phyloP scores from a whole-genome alignment of 2,888 invertebrate species.

The Pseudococcus jackbeardsleyi region DNA sequence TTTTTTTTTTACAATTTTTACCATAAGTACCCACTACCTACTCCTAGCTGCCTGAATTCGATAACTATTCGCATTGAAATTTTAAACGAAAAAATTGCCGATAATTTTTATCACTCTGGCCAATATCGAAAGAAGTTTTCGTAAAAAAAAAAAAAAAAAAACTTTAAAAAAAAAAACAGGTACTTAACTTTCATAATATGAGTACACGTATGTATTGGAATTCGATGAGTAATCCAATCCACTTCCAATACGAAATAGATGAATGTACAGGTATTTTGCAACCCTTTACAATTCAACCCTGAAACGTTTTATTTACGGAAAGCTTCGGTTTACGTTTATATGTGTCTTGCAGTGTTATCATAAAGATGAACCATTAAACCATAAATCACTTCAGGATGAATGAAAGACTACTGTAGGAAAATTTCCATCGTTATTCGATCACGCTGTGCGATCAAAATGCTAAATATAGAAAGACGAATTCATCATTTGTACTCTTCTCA shows the following conservation, averaged over 20 bases:
- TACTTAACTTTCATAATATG: too few species aligned
- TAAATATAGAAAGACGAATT: neutral
- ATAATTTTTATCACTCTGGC: too few species aligned
- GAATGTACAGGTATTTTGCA: neutral
- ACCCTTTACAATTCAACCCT: neutral
- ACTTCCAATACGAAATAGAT: too few species aligned
- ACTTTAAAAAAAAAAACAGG: too few species aligned
- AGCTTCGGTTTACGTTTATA: neutral
- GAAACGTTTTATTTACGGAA: slow-evolving; percentile 50
- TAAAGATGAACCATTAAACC: neutral
- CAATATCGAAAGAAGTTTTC: too few species aligned
- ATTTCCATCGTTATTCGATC: slow-evolving; percentile 3
- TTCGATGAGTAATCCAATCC: neutral
- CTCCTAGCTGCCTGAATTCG: too few species aligned
- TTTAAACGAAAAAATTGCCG: too few species aligned
- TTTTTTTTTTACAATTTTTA: too few species aligned
- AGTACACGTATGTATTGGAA: neutral
- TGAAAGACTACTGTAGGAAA: neutral
- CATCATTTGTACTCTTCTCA: neutral
- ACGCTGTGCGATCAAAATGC: neutral
- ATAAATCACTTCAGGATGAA: neutral
- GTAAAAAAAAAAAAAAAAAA: too few species aligned
- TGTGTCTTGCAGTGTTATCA: slow-evolving; percentile 8
- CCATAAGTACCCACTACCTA: too few species aligned
- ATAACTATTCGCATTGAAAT: too few species aligned